Evolutionary conservation across 2,888 invertebrate species (phyloP), one percentile per base, ranked within the genome.

Genomic region (Philaethria dido): DNA sequence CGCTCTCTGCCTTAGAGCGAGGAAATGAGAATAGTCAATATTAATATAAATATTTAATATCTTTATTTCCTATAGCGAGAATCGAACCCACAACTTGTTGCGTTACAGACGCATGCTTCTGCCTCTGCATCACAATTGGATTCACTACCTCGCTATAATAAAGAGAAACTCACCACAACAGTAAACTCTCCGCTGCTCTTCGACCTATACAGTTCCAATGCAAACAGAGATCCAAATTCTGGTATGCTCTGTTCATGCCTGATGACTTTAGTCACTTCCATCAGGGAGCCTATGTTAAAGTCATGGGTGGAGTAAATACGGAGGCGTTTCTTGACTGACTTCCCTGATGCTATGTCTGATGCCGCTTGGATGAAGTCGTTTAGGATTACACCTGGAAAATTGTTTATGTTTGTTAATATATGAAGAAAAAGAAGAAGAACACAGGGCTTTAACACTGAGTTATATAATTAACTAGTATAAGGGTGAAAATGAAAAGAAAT

Each of bases 261-360:
- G 29, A 75, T 72, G 5, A 87, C 83, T 29, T 70, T 77, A 14
- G 87, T 75, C 0, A 85, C 89, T 1, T 87, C 88, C 89, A 92
- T 89, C 20, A 92, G 68, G 0, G 89, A 78, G 0, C 92, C 92
- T 6, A 92, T 78, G 74, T 92, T 92, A 81, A 89, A 92, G 77
- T 92, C 92, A 60, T 92, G 91, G 0, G 84, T 79, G 0, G 92
- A 91, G 76, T 80, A 82, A 60, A 89, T 68, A 0, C 82, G 75
- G 22, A 92, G 75, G 0, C 79, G 78, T 52, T 86, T 81, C 2
- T 74, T 67, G 0, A 87, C 79, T 0, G 70, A 68, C 39, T 81
- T 80, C 0, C 85, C 86, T 0, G 78, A 70, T 2, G 81, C 74
- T 0, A 89, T 80, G 18, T 80, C 81, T n/a, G 80, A 73, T 3